Conservation (phyloP, 2,797 vertebrate genomes). For the Loriculus beryllinus region DNA sequence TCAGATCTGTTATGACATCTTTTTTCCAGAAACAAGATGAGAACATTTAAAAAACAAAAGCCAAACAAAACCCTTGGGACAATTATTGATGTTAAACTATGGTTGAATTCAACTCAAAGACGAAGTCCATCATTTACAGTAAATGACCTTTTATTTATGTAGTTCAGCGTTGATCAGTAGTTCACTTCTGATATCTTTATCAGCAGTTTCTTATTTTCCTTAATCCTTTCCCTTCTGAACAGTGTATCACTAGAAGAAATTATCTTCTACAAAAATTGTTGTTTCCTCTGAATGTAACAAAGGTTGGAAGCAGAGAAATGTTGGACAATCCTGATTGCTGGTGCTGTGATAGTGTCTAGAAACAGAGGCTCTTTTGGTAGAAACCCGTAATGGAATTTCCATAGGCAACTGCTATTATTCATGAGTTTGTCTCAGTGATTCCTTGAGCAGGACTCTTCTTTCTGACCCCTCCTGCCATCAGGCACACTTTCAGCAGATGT, state of each 20-base stretch:
- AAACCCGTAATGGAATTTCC: not conserved
- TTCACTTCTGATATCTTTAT: not conserved
- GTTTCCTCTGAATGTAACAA: not conserved
- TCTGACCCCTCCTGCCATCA: not conserved
- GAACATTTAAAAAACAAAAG: not conserved
- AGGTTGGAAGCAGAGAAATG: not conserved
- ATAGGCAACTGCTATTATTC: not conserved
- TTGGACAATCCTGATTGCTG: not conserved
- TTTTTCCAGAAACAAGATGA: conserved; percentile 24
- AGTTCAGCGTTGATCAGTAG: not conserved
- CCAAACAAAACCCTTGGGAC: not conserved
- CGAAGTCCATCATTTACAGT: not conserved
- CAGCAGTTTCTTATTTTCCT: not conserved
- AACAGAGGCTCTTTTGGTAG: not conserved
- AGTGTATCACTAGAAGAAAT: not conserved
- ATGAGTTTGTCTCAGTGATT: not conserved
- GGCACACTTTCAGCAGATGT: not conserved
- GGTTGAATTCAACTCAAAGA: not conserved
- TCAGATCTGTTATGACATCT: conserved; percentile 4
- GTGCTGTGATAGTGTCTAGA: not conserved
- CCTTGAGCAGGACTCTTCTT: not conserved
- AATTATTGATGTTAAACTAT: not conserved
- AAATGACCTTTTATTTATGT: not conserved
- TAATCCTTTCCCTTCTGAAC: not conserved
- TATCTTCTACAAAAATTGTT: not conserved